A percentile compares a stretch with the other conserved stretches of the same genome.
phyloP scores from a whole-genome alignment of 2,797 vertebrate genomes.

The Channa striata region DNA sequence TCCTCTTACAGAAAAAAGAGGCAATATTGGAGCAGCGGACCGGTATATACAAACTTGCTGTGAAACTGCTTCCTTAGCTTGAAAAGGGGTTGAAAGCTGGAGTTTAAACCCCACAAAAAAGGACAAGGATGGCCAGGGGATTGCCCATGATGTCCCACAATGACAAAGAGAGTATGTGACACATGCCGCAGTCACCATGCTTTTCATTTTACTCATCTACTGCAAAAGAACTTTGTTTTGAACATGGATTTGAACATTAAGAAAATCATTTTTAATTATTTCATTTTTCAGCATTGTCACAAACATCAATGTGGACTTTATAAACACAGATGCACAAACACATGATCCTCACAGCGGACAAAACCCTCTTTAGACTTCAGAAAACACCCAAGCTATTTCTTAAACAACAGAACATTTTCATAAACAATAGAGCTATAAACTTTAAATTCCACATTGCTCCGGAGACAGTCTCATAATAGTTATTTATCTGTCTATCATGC shows the following conservation, averaged over 20 bases:
- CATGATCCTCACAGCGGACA: slow-evolving; percentile 23
- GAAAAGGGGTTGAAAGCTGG: slow-evolving; percentile 29
- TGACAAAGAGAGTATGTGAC: slow-evolving; percentile 55
- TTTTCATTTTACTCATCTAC: slow-evolving; percentile 44
- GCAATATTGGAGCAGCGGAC: slow-evolving; percentile 36
- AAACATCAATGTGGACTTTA: slow-evolving; percentile 45
- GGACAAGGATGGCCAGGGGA: slow-evolving; percentile 34
- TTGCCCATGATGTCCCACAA: slow-evolving; percentile 47
- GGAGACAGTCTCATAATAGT: neutral
- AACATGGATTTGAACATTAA: slow-evolving; percentile 61
- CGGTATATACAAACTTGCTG: slow-evolving; percentile 54
- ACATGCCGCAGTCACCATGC: slow-evolving; percentile 23
- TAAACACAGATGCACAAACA: slow-evolving; percentile 25
- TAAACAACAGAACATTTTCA: slow-evolving; percentile 33
- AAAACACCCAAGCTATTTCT: slow-evolving; percentile 11
- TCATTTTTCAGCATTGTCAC: slow-evolving; percentile 58
- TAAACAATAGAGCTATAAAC: slow-evolving; percentile 15
- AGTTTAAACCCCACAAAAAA: slow-evolving; percentile 36
- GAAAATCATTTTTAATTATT: slow-evolving; percentile 52
- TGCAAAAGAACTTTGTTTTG: slow-evolving; percentile 36
- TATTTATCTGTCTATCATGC: slow-evolving; percentile 5
- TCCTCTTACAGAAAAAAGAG: slow-evolving; percentile 61
- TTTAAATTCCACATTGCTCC: neutral
- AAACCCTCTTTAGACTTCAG: slow-evolving; percentile 18
- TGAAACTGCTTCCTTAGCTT: slow-evolving; percentile 57